phyloP scores from a whole-genome alignment of 1,140 invertebrate genomes.

The Nephila pilipes region DNA sequence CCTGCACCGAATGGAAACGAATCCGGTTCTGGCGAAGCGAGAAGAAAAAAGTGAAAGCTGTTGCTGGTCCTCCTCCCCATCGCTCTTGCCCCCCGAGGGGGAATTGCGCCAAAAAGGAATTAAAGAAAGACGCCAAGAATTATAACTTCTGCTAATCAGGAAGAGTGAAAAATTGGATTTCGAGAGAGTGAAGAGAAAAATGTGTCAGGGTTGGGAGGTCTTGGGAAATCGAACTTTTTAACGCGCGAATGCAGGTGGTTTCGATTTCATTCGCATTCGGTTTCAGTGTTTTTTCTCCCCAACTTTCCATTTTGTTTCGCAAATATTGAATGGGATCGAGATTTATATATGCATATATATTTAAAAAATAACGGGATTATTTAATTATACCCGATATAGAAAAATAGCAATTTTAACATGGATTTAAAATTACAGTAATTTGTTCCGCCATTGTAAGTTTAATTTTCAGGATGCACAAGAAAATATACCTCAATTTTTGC shows the following conservation, averaged over 20 bases:
- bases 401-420: no score
- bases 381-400: no score
- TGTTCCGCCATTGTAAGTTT: no score
- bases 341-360: no score
- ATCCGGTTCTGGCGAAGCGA: slow-evolving; percentile 18
- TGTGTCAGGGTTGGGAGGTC: background rate
- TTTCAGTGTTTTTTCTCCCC: no score
- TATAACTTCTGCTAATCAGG: background rate
- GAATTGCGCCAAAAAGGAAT: background rate
- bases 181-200: background rate
- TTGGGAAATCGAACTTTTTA: slow-evolving; percentile 21
- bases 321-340: no score
- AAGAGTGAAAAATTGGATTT: background rate
- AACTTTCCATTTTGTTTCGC: no score
- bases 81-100: background rate
- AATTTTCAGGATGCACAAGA: no score
- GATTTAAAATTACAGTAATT: no score
- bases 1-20: background rate
- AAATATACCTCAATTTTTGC: no score
- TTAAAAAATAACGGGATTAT: no score
- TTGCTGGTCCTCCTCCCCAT: background rate
- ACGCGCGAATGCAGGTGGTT: background rate
- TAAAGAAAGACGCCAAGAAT: slow-evolving; percentile 12
- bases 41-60: slow-evolving; percentile 49
- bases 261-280: background rate